phyloP scores from a whole-genome alignment of 2,797 vertebrate species.

The Rhinophrynus dorsalis region DNA sequence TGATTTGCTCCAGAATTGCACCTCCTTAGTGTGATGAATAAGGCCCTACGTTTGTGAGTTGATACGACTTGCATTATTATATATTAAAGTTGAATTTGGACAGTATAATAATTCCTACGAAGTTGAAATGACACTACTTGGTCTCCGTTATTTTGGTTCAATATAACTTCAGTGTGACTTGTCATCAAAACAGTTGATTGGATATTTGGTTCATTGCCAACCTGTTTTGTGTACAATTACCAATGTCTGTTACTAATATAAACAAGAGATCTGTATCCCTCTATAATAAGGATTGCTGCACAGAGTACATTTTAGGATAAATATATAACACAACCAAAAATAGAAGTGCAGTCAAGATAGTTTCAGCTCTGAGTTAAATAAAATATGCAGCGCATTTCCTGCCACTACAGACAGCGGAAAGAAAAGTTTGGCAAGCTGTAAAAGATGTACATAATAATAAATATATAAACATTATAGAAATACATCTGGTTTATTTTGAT shows the following conservation, averaged over 20 bases:
- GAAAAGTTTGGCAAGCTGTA: not conserved
- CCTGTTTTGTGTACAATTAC: not conserved
- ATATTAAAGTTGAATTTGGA: too few relatives aligned
- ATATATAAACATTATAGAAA: not conserved
- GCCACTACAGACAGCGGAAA: not conserved
- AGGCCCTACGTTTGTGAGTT: too few relatives aligned
- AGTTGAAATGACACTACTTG: too few relatives aligned
- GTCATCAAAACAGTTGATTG: too few relatives aligned
- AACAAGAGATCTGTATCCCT: not conserved
- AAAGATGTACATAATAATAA: slow-evolving; percentile 6
- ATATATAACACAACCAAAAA: not conserved
- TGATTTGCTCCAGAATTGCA: too few relatives aligned
- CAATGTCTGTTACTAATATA: not conserved
- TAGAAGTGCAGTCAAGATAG: not conserved
- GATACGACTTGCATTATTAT: too few relatives aligned
- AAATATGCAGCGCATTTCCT: slow-evolving; percentile 26
- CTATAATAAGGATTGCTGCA: not conserved
- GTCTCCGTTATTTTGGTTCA: too few relatives aligned
- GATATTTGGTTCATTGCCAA: too few relatives aligned
- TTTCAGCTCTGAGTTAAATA: not conserved
- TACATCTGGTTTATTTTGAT: slow-evolving; percentile 26
- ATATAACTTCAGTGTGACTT: too few relatives aligned
- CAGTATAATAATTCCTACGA: too few relatives aligned
- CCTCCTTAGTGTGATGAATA: too few relatives aligned
- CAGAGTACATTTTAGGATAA: not conserved